Evolutionary conservation across 2,797 vertebrate species (phyloP), one percentile per base, ranked within the genome.

Genomic region (Triplophysa bombifrons): DNA sequence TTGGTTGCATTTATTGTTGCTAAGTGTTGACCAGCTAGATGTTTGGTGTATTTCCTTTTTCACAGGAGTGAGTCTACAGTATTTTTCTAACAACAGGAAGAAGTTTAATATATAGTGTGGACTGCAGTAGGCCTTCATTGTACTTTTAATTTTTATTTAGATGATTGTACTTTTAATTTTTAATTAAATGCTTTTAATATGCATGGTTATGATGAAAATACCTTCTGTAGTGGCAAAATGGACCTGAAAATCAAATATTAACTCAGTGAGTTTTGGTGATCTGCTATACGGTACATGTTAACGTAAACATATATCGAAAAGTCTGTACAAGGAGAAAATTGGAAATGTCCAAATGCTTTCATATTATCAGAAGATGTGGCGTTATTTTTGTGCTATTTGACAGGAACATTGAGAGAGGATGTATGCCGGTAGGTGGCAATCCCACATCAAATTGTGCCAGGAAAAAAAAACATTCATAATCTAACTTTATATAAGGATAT

Each of bases 381-480:
- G 27, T 61, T 50, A 51, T 69, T 20, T 30, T 82, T 44, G 41
- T 73, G 74, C 80, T 80, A 20, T 13, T 85, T 78, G 74, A 38
- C 50, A 65, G 55, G 67, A 69, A 67, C 58, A 76, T 46, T 22
- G 85, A 88, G 61, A 87, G 80, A 17, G 20, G 3, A 67, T 50
- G 25, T 16, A 87, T 86, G 90, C 91, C 92, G 90, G 91, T 92
- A 93, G 92, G 90, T 93, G 92, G 93, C 92, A 93, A 92, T 92
- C 91, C 92, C 90, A 90, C 88, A 87, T 92, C 91, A 93, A 90
- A 86, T 76, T 60, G 72, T 76, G 80, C 64, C 74, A 61, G 46
- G 44, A 82, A 85, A 84, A 84, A 30, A 84, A 83, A 77, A 60
- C 27, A 66, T 34, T 22, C 19, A 20, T 38, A 46, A 67, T 16